Evolutionary conservation across 2,113 vertebrate genomes (phyloP).

Genomic region (Amphilophus citrinellus): DNA sequence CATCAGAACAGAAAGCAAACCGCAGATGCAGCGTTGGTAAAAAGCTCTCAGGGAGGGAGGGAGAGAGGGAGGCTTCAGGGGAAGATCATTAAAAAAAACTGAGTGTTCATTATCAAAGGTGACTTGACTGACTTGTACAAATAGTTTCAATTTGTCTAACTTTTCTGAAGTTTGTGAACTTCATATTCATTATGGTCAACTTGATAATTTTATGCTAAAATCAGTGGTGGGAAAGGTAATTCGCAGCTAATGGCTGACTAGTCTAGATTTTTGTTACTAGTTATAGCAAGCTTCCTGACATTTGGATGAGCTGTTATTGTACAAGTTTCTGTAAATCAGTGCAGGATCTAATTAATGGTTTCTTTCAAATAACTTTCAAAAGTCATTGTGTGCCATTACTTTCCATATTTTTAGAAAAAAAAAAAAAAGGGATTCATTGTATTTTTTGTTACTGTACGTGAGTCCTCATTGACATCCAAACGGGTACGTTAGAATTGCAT

Average conservation of each 20-base stretch:
- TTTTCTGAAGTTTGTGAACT: slow-evolving; percentile 4
- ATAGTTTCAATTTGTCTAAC: neutral
- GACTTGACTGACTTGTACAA: slow-evolving; percentile 2
- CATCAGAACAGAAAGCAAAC: slow-evolving; percentile 76
- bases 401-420: no score
- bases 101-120: slow-evolving; percentile 15
- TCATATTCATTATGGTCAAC: neutral
- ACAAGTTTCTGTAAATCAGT: neutral
- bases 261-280: neutral
- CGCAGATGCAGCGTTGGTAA: slow-evolving; percentile 66
- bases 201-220: neutral
- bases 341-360: no score
- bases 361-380: no score
- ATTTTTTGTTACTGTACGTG: no score
- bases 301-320: neutral
- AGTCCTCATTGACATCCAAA: no score
- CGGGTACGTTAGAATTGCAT: no score
- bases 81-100: slow-evolving; percentile 48
- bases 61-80: slow-evolving; percentile 34
- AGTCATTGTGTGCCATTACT: no score
- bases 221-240: neutral
- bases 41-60: slow-evolving; percentile 50
- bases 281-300: neutral
- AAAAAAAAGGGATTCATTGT: no score
- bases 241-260: neutral